Evolutionary conservation across 2,797 vertebrate species (phyloP).

Genomic region (Macroramphosus scolopax): DNA sequence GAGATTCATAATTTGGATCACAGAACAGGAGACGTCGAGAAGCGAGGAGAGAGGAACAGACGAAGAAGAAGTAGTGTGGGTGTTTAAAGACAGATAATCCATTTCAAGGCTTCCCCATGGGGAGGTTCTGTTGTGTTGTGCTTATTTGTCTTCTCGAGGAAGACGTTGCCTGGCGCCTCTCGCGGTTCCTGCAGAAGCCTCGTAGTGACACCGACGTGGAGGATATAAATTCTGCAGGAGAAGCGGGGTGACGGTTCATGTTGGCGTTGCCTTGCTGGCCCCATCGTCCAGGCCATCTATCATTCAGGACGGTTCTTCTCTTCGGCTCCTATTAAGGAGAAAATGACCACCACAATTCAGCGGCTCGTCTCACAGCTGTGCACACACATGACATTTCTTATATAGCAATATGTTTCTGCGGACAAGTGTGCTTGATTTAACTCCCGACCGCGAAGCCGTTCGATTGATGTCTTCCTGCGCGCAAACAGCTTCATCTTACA

Average conservation of each 20-base stretch:
- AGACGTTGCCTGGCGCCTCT: slow-evolving; percentile 54
- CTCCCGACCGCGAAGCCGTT: too few relatives aligned
- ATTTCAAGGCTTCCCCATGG: slow-evolving; percentile 63
- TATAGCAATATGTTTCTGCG: too few relatives aligned
- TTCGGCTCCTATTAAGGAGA: slow-evolving; percentile 52
- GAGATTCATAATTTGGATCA: slow-evolving; percentile 76
- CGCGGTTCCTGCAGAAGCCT: slow-evolving; percentile 34
- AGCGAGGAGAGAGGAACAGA: slow-evolving; percentile 48
- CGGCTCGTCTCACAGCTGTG: neutral
- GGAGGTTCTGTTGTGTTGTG: slow-evolving; percentile 61
- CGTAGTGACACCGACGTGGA: slow-evolving; percentile 49
- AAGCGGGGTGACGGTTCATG: slow-evolving; percentile 44
- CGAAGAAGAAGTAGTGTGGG: slow-evolving; percentile 64
- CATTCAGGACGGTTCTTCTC: slow-evolving; percentile 60
- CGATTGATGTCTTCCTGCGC: slow-evolving; percentile 14
- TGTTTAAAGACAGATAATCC: slow-evolving; percentile 77
- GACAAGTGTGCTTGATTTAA: too few relatives aligned
- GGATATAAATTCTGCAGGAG: slow-evolving; percentile 48
- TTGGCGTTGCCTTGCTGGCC: slow-evolving; percentile 51
- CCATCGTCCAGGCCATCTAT: slow-evolving; percentile 51
- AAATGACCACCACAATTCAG: slow-evolving; percentile 43
- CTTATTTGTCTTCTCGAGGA: slow-evolving; percentile 66
- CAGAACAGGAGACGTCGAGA: slow-evolving; percentile 57
- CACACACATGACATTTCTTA: slow-evolving; percentile 5
- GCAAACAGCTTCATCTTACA: neutral